Conservation (phyloP, 1,140 invertebrate species). For the Tetramorium alpestre region DNA sequence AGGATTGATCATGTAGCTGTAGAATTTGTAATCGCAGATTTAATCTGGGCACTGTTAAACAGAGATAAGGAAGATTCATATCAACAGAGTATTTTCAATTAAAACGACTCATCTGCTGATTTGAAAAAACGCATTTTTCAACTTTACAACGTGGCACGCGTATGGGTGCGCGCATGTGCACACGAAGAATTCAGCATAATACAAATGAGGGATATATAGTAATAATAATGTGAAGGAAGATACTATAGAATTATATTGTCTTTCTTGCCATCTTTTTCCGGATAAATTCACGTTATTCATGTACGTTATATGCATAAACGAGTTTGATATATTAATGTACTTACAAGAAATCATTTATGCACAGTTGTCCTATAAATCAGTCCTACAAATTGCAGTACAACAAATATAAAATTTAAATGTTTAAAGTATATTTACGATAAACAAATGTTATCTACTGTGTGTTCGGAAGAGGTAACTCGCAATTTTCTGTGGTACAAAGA, state of each 20-base stretch:
- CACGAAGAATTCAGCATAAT: slow-evolving; percentile 24
- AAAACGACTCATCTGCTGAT: slow-evolving; percentile 35
- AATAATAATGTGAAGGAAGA: slow-evolving; percentile 41
- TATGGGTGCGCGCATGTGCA: not conserved
- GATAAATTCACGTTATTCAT: slow-evolving; percentile 31
- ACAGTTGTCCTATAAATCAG: slow-evolving; percentile 40
- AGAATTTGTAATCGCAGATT: slow-evolving; percentile 60
- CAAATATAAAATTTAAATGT: slow-evolving; percentile 46
- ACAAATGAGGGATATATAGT: slow-evolving; percentile 8
- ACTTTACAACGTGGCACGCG: slow-evolving; percentile 8
- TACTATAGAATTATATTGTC: slow-evolving; percentile 11
- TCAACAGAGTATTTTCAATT: slow-evolving; percentile 59
- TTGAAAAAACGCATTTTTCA: not conserved
- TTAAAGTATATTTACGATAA: slow-evolving; percentile 44
- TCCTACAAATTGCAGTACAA: slow-evolving; percentile 51
- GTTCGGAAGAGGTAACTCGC: slow-evolving; percentile 31
- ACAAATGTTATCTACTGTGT: slow-evolving; percentile 44
- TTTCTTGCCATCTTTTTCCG: slow-evolving; percentile 31
- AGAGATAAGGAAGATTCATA: slow-evolving; percentile 55
- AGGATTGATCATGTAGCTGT: slow-evolving; percentile 45
- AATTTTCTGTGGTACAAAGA: slow-evolving; percentile 28
- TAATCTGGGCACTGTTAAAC: slow-evolving; percentile 44
- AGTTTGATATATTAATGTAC: slow-evolving; percentile 56
- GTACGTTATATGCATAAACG: slow-evolving; percentile 43
- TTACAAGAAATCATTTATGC: slow-evolving; percentile 56